phyloP scores from a whole-genome alignment of 2,888 invertebrate genomes.

The Microctonus hyperodae region DNA sequence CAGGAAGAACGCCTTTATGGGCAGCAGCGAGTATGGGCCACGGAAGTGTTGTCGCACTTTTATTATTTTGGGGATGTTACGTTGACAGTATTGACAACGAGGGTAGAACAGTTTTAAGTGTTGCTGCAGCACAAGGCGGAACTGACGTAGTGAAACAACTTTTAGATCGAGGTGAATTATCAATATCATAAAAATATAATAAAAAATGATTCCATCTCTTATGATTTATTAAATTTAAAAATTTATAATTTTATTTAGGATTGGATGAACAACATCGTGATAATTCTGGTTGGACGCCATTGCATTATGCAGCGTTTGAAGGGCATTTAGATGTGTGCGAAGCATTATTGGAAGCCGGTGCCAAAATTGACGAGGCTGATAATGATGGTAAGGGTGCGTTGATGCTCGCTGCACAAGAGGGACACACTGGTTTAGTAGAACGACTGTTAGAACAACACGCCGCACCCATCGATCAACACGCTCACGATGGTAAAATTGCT shows the following conservation, averaged over 20 bases:
- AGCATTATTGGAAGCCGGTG: constrained; percentile 84
- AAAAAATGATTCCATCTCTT: not conserved
- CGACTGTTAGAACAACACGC: constrained; percentile 76
- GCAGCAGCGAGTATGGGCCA: constrained; percentile 94
- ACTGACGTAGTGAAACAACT: constrained; percentile 89
- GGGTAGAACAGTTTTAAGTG: constrained; percentile 87
- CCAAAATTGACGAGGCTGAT: constrained; percentile 86
- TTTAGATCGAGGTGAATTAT: constrained; percentile 77
- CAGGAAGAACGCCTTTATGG: constrained; percentile 87
- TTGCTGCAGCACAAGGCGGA: constrained; percentile 86
- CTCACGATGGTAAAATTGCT: constrained; percentile 91
- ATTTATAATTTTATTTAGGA: constrained; percentile 57
- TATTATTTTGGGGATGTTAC: constrained; percentile 95
- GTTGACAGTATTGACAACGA: constrained; percentile 95
- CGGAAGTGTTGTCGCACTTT: constrained; percentile 81
- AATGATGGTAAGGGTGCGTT: constrained; percentile 90
- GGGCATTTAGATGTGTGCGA: constrained; percentile 86
- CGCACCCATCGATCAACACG: constrained; percentile 83
- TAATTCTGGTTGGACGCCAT: constrained; percentile 96
- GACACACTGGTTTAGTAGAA: constrained; percentile 75
- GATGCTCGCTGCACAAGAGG: constrained; percentile 90
- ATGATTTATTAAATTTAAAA: constrained; percentile 5
- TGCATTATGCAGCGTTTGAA: constrained; percentile 96
- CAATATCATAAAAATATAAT: not conserved
- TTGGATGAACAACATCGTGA: constrained; percentile 88